phyloP scores from a whole-genome alignment of 2,797 vertebrate genomes.

The Hoplostethus atlanticus region DNA sequence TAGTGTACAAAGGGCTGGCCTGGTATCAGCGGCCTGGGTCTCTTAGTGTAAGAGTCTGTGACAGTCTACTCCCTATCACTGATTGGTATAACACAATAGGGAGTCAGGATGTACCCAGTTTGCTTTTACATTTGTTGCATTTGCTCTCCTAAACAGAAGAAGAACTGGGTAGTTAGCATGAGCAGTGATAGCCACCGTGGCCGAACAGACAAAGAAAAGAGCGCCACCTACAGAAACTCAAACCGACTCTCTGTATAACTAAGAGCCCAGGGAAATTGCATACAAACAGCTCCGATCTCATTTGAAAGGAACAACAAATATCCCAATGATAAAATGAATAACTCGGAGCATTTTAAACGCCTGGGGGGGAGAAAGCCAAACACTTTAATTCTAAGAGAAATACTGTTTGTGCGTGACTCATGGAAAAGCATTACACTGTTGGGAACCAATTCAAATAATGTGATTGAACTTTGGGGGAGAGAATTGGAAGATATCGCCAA shows the following conservation, averaged over 20 bases:
- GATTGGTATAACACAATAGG: too few species aligned
- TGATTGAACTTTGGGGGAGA: neutral
- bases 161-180: too few species aligned
- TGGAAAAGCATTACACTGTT: slow-evolving; percentile 2
- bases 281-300: neutral
- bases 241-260: neutral
- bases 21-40: neutral
- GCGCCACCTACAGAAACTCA: too few species aligned
- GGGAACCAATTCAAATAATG: slow-evolving; percentile 30
- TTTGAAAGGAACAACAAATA: slow-evolving; percentile 1
- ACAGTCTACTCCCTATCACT: too few species aligned
- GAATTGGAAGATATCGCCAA: slow-evolving; percentile 5
- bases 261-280: neutral
- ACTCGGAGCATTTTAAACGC: neutral
- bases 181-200: too few species aligned
- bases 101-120: too few species aligned
- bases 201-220: too few species aligned
- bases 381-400: neutral
- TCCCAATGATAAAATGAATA: neutral
- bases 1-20: slow-evolving; percentile 3
- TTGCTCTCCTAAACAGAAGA: too few species aligned
- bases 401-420: slow-evolving; percentile 2
- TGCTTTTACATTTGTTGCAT: too few species aligned
- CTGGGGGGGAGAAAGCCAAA: neutral
- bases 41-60: neutral